A percentile compares a stretch with the other conserved stretches of the same genome.
Conservation (phyloP, 2,888 invertebrate genomes). For the Drosophila colorata region DNA sequence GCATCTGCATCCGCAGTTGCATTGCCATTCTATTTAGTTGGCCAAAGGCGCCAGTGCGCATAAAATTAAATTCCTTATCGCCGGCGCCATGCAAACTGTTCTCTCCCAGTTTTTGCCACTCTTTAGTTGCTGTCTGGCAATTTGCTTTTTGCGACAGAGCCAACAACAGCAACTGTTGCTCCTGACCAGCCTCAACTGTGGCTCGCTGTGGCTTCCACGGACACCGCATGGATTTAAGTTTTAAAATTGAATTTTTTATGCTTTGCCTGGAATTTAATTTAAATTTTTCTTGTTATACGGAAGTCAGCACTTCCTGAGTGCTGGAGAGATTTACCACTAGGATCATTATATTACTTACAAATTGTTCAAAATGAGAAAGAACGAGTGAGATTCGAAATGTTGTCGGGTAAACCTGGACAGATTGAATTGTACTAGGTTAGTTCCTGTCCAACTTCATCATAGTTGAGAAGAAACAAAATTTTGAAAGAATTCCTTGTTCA, state of each 20-base stretch:
- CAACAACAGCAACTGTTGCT: slow-evolving; percentile 47
- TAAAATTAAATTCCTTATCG: slow-evolving; percentile 64
- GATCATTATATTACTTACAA: not conserved
- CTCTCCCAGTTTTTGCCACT: slow-evolving; percentile 7
- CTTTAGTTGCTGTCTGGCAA: slow-evolving; percentile 31
- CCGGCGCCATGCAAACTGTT: slow-evolving; percentile 27
- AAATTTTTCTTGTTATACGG: slow-evolving; percentile 2
- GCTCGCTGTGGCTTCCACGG: slow-evolving; percentile 16
- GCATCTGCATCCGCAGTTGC: slow-evolving; percentile 13
- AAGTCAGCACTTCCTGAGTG: not conserved
- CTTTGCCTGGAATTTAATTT: slow-evolving; percentile 34
- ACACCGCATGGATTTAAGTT: slow-evolving; percentile 29
- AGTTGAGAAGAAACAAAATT: too few species aligned
- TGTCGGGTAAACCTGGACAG: too few species aligned
- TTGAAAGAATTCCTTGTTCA: too few species aligned
- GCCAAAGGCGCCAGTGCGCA: slow-evolving; percentile 52
- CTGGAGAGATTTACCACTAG: not conserved
- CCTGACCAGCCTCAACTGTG: slow-evolving; percentile 42
- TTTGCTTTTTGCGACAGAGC: slow-evolving; percentile 29
- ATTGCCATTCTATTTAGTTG: slow-evolving; percentile 32
- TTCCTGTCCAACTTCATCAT: too few species aligned
- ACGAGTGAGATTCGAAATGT: not conserved
- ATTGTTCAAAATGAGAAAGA: not conserved
- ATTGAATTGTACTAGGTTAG: too few species aligned
- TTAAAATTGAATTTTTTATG: slow-evolving; percentile 40